Base-by-base conservation (phyloP, 35 echinoderm and acorn worm genomes). In the Strongylocentrotus purpuratus region DNA sequence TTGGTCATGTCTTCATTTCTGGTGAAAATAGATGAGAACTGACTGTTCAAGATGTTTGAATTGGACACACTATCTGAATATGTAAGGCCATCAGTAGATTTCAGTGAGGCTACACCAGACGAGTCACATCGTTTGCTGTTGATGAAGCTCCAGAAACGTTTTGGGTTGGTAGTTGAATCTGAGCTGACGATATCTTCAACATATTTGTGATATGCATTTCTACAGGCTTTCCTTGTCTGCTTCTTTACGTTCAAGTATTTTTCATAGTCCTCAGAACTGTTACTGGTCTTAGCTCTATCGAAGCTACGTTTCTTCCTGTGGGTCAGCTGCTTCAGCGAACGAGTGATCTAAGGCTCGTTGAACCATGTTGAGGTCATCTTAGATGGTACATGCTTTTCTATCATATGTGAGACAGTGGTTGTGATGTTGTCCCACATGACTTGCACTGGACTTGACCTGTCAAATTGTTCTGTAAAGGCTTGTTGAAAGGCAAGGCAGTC, bases 11-110 rank as follows among this genome's bases (percentile, higher is more conserved):
- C 88, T 71, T 95, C 95, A 52, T 31, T 22, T 18, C 86, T 18
- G 0, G 70, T 46, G 32, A 95, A 95, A 13, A 95, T 87, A 48
- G 95, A 95, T 7, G 88, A 20, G 58, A 95, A 96, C 47, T 96
- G 92, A 8, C 58, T 35, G 70, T 96, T 94, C 17, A 96, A 5
- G 61, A 96, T 94, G 94, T 96, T 32, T 15, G 25, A 13, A 2
- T 48, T 92, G 48, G 41, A 46, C 4, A 11, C 48, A 31, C 47
- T 87, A 25, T 52, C 94, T 18, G 28, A 33, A 33, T 86, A 86
- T 86, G 86, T 86, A 9, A 33, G 9, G 12, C 86, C 86, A 86
- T 86, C 86, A 0, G 25, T 86, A 28, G 4, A 86, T 18, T 86
- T 86, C 4, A 86, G 46, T 22, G 94, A 41, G 18, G 94, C 86